Evolutionary conservation across 2,113 vertebrate genomes (phyloP).

Genomic region (Muscicapa adusta): DNA sequence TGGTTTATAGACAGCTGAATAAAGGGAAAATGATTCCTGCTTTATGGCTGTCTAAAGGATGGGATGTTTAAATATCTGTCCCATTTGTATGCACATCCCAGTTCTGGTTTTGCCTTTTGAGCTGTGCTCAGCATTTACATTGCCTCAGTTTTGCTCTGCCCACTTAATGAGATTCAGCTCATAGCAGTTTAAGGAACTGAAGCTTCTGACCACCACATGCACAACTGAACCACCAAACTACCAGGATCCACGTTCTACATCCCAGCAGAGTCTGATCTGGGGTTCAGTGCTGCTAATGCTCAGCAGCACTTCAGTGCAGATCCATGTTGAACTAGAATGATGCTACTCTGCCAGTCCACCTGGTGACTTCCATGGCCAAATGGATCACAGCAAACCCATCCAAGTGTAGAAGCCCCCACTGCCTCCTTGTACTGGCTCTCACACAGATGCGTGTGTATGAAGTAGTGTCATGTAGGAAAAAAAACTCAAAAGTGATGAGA

Average conservation of each 20-base stretch:
- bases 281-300: background rate
- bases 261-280: accelerated
- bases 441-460: background rate
- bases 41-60: background rate
- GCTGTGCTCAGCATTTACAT: background rate
- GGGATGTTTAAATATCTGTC: background rate
- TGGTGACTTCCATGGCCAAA: background rate
- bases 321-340: background rate
- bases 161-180: background rate
- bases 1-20: background rate
- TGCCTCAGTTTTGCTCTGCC: background rate
- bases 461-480: background rate
- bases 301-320: background rate
- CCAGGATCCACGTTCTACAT: background rate
- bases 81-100: background rate
- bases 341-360: background rate
- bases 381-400: background rate
- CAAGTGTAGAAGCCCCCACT: background rate
- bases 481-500: background rate
- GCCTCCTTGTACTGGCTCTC: background rate
- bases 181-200: background rate
- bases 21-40: background rate
- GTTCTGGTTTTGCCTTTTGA: background rate
- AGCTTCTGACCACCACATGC: background rate
- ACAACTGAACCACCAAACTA: background rate